A percentile compares a stretch with the other conserved stretches of the same genome.
These are phyloP conservation scores for Drosophila hamatofila DNA, from an alignment of 2,888 invertebrate species.

Conservation along the genomic window DNA sequence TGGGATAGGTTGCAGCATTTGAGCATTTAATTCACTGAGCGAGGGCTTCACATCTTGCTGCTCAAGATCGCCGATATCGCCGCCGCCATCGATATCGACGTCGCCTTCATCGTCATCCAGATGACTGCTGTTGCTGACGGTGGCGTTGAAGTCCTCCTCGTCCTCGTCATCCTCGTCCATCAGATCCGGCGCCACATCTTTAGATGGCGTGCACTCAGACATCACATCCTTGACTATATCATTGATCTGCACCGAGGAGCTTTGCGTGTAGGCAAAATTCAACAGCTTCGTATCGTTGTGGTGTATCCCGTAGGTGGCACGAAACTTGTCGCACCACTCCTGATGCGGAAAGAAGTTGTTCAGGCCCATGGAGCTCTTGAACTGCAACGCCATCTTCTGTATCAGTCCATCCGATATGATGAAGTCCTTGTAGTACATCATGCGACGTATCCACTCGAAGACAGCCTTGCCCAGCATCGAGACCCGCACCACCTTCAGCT, in stretches of 20 bases:
- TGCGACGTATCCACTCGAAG: slow-evolving; percentile 84
- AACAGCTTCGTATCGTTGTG: slow-evolving; percentile 80
- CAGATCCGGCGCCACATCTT: slow-evolving; percentile 11
- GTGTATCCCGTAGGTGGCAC: slow-evolving; percentile 75
- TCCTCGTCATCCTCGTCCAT: slow-evolving; percentile 39
- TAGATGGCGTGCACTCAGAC: slow-evolving; percentile 64
- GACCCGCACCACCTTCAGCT: slow-evolving; percentile 80
- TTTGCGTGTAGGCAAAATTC: slow-evolving; percentile 79
- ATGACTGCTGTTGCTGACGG: slow-evolving; percentile 47
- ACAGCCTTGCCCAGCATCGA: slow-evolving; percentile 83
- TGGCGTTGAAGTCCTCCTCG: slow-evolving; percentile 46
- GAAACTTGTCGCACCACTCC: slow-evolving; percentile 83
- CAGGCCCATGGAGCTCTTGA: slow-evolving; percentile 82
- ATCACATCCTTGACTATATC: slow-evolving; percentile 81
- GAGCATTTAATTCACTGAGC: slow-evolving; percentile 50
- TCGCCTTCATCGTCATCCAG: slow-evolving; percentile 55
- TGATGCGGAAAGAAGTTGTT: slow-evolving; percentile 82
- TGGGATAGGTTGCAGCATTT: slow-evolving; percentile 48
- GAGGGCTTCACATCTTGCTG: slow-evolving; percentile 60
- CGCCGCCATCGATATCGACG: slow-evolving; percentile 44
- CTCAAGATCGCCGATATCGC: slow-evolving; percentile 30
- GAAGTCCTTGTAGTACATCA: slow-evolving; percentile 84
- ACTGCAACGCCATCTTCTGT: slow-evolving; percentile 83
- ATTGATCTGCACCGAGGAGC: slow-evolving; percentile 83
- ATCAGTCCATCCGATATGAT: slow-evolving; percentile 82